Conservation (phyloP, 2,797 vertebrate species). For the Onychomys torridus region DNA sequence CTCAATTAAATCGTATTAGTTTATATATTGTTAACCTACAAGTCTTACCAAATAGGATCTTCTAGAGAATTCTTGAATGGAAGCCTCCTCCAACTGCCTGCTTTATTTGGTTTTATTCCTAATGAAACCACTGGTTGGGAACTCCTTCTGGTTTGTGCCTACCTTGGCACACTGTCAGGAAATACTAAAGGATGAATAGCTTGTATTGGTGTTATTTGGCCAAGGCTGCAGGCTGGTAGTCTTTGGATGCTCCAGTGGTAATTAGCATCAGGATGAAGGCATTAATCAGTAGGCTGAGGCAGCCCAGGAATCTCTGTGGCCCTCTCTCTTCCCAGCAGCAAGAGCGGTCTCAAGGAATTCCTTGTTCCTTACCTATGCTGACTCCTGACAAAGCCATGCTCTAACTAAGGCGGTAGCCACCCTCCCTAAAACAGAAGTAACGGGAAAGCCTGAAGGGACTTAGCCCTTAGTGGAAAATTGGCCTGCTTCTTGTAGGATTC, state of each 20-base stretch:
- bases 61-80: constrained; percentile 13
- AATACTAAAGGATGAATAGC: constrained; percentile 65
- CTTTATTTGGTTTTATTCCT: constrained; percentile 64
- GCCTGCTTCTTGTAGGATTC: neutral
- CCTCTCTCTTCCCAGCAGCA: constrained; percentile 30
- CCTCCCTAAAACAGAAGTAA: neutral
- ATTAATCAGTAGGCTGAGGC: constrained; percentile 62
- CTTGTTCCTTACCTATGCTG: neutral
- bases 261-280: constrained; percentile 62
- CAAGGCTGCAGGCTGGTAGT: constrained; percentile 56
- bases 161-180: constrained; percentile 3
- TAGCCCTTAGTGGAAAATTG: neutral
- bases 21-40: constrained; percentile 1
- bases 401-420: neutral
- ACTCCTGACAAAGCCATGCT: neutral
- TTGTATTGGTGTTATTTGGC: constrained; percentile 69
- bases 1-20: neutral
- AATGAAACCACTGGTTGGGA: constrained; percentile 51
- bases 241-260: constrained; percentile 50
- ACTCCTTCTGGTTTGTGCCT: constrained; percentile 49
- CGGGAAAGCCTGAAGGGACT: neutral
- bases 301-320: constrained; percentile 46
- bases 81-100: neutral
- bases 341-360: neutral
- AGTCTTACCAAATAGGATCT: constrained; percentile 3